A percentile compares a stretch with the other conserved stretches of the same genome.
Evolutionary conservation across 2,888 invertebrate genomes (phyloP).

Genomic region (Ligdia adustata): DNA sequence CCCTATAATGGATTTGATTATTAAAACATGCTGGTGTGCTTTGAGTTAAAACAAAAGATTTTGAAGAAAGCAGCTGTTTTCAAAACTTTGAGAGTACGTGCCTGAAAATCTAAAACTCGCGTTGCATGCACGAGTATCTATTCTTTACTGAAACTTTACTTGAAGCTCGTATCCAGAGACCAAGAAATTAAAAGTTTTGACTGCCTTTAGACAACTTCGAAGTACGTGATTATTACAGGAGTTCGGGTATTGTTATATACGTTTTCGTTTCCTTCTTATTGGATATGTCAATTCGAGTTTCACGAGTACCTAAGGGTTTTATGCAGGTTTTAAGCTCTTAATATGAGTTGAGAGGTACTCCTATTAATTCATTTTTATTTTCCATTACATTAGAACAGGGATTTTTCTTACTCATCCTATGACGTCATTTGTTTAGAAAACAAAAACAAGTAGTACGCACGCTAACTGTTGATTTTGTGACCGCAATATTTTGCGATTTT

Average conservation of each 20-base stretch:
- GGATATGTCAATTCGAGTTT: constrained; percentile 5
- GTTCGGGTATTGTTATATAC: constrained; percentile 16
- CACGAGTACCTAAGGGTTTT: not conserved
- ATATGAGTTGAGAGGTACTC: too few relatives aligned
- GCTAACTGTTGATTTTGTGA: too few relatives aligned
- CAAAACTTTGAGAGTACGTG: constrained; percentile 14
- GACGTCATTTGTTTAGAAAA: too few relatives aligned
- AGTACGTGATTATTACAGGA: constrained; percentile 22
- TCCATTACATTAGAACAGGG: too few relatives aligned
- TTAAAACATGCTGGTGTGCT: too few relatives aligned
- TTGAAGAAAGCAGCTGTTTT: constrained; percentile 14
- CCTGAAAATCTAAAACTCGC: constrained; percentile 13
- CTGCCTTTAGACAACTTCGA: constrained; percentile 19
- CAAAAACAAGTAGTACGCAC: too few relatives aligned
- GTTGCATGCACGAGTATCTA: constrained; percentile 20
- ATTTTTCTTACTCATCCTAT: too few relatives aligned
- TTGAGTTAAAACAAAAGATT: constrained; percentile 1
- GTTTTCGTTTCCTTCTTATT: constrained; percentile 1
- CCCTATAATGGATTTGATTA: too few relatives aligned
- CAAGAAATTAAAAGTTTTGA: constrained; percentile 27
- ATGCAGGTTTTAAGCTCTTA: too few relatives aligned
- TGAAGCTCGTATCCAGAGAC: constrained; percentile 11
- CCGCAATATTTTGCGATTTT: too few relatives aligned
- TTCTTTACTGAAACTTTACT: constrained; percentile 5
- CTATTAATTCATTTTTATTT: too few relatives aligned